phyloP scores from a whole-genome alignment of 2,113 vertebrate species.

The human region GRCh38 chr20:8636501-8637000 shows the following conservation, averaged over 20 bases:
- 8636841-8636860: background rate
- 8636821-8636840: background rate
- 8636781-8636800: background rate
- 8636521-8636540: slow-evolving; percentile 34
- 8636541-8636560: background rate
- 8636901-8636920: background rate
- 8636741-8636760: background rate
- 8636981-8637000: background rate
- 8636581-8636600: background rate
- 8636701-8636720: background rate
- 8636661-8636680: background rate
- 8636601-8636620: background rate
- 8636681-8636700: background rate
- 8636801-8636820: background rate
- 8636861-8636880: background rate
- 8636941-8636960: background rate
- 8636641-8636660: background rate
- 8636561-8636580: background rate
- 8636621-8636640: background rate
- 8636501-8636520: background rate
- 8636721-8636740: background rate
- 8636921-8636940: background rate
- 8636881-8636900: background rate
- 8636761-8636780: background rate
- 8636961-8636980: background rate